phyloP scores from a whole-genome alignment of 1,140 invertebrate species.

The Leptinotarsa undecemlineata region DNA sequence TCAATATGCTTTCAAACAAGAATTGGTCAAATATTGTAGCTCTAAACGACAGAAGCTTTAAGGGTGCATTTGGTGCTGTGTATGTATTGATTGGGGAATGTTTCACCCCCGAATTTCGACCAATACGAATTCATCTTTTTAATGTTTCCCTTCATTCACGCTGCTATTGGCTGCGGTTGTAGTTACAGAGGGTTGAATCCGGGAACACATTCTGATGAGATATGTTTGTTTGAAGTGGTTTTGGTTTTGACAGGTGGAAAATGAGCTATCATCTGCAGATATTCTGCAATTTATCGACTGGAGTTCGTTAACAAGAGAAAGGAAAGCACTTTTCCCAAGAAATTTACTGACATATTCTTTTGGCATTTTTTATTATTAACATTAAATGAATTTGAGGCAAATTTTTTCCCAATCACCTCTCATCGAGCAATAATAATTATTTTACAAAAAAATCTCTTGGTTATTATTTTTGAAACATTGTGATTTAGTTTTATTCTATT shows the following conservation, averaged over 20 bases:
- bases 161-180: background rate
- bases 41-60: background rate
- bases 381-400: too few species aligned
- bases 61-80: background rate
- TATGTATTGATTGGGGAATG: slow-evolving; percentile 31
- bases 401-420: too few species aligned
- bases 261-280: slow-evolving; percentile 35
- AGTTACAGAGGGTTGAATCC: background rate
- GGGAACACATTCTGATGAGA: background rate
- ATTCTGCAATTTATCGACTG: slow-evolving; percentile 17
- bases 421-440: too few species aligned
- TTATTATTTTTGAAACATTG: too few species aligned
- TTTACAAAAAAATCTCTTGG: too few species aligned
- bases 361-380: too few species aligned
- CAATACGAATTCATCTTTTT: background rate
- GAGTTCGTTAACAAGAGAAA: too few species aligned
- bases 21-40: background rate
- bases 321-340: too few species aligned
- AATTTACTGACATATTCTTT: too few species aligned
- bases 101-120: background rate
- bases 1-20: background rate
- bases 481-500: too few species aligned
- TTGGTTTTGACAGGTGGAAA: slow-evolving; percentile 29
- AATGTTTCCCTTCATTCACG: background rate
- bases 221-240: slow-evolving; percentile 22